phyloP scores from a whole-genome alignment of 2,113 vertebrate species.

The Tachuris rubrigastra region DNA sequence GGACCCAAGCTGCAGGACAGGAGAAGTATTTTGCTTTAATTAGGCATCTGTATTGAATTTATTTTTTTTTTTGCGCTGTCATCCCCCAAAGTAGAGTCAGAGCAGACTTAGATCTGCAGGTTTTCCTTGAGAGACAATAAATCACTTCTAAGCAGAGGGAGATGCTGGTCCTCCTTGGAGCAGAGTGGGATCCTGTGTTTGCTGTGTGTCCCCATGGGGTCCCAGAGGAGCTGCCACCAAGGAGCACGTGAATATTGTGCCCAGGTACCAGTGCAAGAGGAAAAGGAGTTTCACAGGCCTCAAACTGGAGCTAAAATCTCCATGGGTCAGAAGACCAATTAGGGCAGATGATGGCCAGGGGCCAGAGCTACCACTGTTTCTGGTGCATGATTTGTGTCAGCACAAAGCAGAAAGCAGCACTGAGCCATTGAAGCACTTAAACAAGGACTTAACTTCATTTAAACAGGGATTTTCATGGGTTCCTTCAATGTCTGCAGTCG shows the following conservation, averaged over 20 bases:
- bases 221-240: not conserved
- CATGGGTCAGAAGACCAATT: not conserved
- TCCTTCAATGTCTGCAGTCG: not conserved
- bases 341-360: accelerated
- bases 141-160: not conserved
- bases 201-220: not conserved
- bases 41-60: not conserved
- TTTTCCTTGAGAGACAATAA: not conserved
- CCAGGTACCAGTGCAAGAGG: not conserved
- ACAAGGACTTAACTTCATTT: not conserved
- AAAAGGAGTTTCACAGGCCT: not conserved
- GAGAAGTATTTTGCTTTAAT: constrained; percentile 22
- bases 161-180: not conserved
- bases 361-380: not conserved
- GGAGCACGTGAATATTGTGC: not conserved
- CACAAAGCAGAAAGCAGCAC: not conserved
- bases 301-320: not conserved
- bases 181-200: not conserved
- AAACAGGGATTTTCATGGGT: not conserved
- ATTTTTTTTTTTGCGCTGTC: not conserved
- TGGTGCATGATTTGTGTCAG: not conserved
- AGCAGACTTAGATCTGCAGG: not conserved
- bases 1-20: not conserved
- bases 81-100: not conserved
- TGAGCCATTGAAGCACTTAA: not conserved